These are phyloP conservation scores for Aphidius colemani DNA, from an alignment of 2,888 invertebrate genomes.

Conservation along the genomic window DNA sequence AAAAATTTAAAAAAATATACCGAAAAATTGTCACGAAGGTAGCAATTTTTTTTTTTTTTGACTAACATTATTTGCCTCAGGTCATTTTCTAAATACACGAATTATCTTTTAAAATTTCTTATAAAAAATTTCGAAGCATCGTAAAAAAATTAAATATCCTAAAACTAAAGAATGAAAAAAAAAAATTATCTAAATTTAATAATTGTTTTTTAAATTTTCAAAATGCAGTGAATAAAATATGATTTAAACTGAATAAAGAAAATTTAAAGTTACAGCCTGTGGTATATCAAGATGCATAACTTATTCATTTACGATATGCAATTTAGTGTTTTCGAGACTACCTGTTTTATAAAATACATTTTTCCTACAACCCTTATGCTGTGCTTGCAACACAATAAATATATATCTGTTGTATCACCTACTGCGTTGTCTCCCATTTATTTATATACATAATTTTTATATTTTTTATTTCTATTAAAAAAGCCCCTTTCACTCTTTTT, in stretches of 20 bases:
- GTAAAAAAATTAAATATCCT: too few relatives aligned
- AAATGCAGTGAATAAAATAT: constrained; percentile 34
- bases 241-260: constrained; percentile 55
- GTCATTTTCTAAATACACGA: too few relatives aligned
- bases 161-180: not conserved
- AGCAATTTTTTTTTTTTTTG: not conserved
- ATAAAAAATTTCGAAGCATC: too few relatives aligned
- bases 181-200: not conserved
- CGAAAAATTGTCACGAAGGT: constrained; percentile 8
- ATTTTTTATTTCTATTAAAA: constrained; percentile 26
- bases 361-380: constrained; percentile 28
- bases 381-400: not conserved
- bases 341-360: too few relatives aligned
- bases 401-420: not conserved
- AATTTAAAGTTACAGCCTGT: constrained; percentile 53
- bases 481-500: constrained; percentile 23
- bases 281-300: constrained; percentile 54
- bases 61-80: too few relatives aligned
- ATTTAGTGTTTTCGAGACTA: constrained; percentile 43
- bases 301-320: constrained; percentile 46
- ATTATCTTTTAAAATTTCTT: too few relatives aligned
- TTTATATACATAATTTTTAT: not conserved
- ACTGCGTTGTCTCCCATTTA: not conserved
- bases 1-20: not conserved
- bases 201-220: too few relatives aligned